A percentile compares a stretch with the other conserved stretches of the same genome.
Conservation (phyloP, 2,888 invertebrate species). For the Acronicta alni region DNA sequence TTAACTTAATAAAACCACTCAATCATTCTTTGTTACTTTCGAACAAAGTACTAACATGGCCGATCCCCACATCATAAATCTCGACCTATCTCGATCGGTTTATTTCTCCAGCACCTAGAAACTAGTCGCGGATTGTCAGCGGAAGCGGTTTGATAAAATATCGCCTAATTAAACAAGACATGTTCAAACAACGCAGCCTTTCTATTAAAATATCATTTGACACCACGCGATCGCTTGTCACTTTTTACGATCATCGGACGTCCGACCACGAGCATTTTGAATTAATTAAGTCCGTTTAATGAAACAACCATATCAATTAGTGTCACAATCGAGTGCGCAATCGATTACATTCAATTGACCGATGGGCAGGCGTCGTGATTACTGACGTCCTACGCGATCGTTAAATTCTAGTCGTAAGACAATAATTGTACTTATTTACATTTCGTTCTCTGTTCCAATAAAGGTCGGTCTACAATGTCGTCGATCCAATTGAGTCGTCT, state of each 20-base stretch:
- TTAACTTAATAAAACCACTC: constrained; percentile 62
- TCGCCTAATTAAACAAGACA: constrained; percentile 72
- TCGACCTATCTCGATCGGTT: constrained; percentile 67
- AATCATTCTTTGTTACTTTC: constrained; percentile 68
- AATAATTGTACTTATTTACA: constrained; percentile 63
- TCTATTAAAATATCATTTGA: constrained; percentile 71
- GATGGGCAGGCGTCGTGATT: constrained; percentile 59
- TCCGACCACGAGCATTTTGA: constrained; percentile 66
- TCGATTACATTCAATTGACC: constrained; percentile 73
- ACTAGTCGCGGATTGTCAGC: constrained; percentile 63
- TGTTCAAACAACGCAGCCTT: constrained; percentile 60
- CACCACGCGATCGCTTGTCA: constrained; percentile 67
- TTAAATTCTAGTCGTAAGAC: constrained; percentile 63
- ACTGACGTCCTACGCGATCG: constrained; percentile 71
- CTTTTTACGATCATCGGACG: constrained; percentile 68
- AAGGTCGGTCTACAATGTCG: constrained; percentile 29
- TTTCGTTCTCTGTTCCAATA: constrained; percentile 47
- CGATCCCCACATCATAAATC: constrained; percentile 65
- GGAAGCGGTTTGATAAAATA: constrained; percentile 73
- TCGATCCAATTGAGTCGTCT: constrained; percentile 48
- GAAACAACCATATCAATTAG: constrained; percentile 78
- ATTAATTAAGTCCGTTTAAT: constrained; percentile 78
- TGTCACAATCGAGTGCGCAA: constrained; percentile 71
- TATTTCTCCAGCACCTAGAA: constrained; percentile 60
- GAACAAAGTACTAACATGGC: constrained; percentile 50